Evolutionary conservation across 2,888 invertebrate genomes (phyloP), one percentile per base, ranked within the genome.

Genomic region (Tetheella fluctuosa): DNA sequence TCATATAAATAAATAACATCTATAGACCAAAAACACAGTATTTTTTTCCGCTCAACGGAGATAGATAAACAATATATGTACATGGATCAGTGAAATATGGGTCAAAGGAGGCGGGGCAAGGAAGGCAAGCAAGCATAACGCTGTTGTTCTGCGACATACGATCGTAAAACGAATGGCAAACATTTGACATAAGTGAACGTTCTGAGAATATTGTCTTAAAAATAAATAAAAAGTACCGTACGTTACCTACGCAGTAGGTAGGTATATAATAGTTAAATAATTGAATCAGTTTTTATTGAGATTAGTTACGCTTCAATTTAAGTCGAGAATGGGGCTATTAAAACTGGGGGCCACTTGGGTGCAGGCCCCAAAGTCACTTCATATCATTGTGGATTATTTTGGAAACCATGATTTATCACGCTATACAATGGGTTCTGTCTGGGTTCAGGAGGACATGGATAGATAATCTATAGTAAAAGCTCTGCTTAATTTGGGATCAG

Each of bases 91-190:
- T 48, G 48, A 48, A 48, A 48, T 48, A 48, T 48, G 48, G 48
- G 48, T 48, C 48, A 48, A 48, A 48, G 48, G 48, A 48, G 48
- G 48, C 48, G 48, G 48, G 48, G 48, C 48, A 48, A 8, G 48
- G 48, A 48, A 48, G 48, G 48, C 48, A 48, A 48, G 48, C 48
- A 48, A 48, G 48, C 48, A 48, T 48, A 20, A 48, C 48, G 20
- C n/a, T 48, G 48, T 48, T 48, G 48, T 48, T 48, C 48, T 20
- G 48, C 48, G 48, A 48, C 48, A 48, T 48, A 48, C 20, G 48
- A 48, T 48, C 17, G 48, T 48, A 48, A 48, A 17, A 48, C 48
- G 48, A 48, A 48, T 20, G 20, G 48, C 48, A 48, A 48, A 48
- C 48, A 48, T 48, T 48, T 48, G 48, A 48, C 20, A 20, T 48